A percentile compares a stretch with the other conserved stretches of the same genome.
Evolutionary conservation across 1,140 invertebrate genomes (phyloP).

Genomic region (Berghia stephanieae): DNA sequence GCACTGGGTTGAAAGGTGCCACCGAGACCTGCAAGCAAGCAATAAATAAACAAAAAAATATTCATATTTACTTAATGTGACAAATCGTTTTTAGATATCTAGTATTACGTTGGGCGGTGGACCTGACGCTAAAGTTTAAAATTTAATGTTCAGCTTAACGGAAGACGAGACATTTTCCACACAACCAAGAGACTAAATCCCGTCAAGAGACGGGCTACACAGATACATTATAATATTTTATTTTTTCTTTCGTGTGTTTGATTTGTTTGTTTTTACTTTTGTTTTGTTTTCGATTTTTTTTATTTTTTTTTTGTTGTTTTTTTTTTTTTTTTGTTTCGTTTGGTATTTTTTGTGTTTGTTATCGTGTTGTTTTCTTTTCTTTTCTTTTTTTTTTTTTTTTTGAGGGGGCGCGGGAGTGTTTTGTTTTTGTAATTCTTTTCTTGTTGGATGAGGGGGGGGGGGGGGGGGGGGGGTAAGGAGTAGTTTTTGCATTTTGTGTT

Average conservation of each 20-base stretch:
- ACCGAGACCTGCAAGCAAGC: slow-evolving; percentile 76
- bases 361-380: slow-evolving; percentile 4
- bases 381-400: background rate
- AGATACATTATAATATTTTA: too few relatives aligned
- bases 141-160: background rate
- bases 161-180: background rate
- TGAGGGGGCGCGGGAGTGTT: background rate
- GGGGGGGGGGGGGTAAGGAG: slow-evolving; percentile 1
- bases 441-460: background rate
- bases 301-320: slow-evolving; percentile 15
- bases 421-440: too few relatives aligned
- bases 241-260: too few relatives aligned
- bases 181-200: too few relatives aligned
- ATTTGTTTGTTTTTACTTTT: too few relatives aligned
- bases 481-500: background rate
- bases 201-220: too few relatives aligned
- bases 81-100: background rate
- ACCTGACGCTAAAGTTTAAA: background rate
- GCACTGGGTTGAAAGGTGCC: too few relatives aligned
- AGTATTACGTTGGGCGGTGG: background rate
- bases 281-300: background rate
- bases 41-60: slow-evolving; percentile 33
- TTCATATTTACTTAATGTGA: background rate
- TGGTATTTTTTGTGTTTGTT: slow-evolving; percentile 5
- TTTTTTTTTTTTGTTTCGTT: background rate